phyloP scores from a whole-genome alignment of 2,797 vertebrate species.

The Carcharodon carcharias region DNA sequence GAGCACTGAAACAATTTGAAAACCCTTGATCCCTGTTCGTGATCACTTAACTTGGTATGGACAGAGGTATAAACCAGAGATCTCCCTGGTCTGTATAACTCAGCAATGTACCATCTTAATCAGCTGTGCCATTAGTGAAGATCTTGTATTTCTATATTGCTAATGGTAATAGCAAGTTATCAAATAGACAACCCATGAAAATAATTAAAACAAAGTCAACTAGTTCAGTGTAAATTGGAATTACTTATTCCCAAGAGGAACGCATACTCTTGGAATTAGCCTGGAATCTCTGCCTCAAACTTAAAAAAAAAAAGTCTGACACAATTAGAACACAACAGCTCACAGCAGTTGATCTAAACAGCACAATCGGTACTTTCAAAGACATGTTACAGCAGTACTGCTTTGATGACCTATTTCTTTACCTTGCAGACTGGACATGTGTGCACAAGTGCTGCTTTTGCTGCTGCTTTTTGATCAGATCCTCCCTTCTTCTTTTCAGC shows the following conservation, averaged over 20 bases:
- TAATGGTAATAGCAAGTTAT: neutral
- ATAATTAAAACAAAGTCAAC: neutral
- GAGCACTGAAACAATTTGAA: neutral
- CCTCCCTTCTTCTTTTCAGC: constrained; percentile 71
- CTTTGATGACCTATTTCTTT: constrained; percentile 30
- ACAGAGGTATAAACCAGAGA: neutral
- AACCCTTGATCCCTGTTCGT: neutral
- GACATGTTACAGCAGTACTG: neutral
- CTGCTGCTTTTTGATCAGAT: constrained; percentile 71
- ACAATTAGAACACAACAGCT: neutral
- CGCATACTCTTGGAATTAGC: neutral
- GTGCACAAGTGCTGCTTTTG: constrained; percentile 69
- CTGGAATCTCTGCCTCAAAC: neutral
- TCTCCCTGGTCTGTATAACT: neutral
- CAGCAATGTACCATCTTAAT: neutral
- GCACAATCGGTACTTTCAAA: neutral
- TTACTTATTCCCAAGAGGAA: neutral
- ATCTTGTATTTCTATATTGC: neutral
- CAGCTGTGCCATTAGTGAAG: neutral
- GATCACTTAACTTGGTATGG: neutral
- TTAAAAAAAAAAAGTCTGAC: neutral
- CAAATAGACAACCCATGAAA: neutral
- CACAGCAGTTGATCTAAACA: neutral
- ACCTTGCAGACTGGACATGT: constrained; percentile 73
- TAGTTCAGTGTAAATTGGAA: neutral